Base-by-base conservation (phyloP, 1,140 invertebrate genomes). In the Macrocentrus cingulum region DNA sequence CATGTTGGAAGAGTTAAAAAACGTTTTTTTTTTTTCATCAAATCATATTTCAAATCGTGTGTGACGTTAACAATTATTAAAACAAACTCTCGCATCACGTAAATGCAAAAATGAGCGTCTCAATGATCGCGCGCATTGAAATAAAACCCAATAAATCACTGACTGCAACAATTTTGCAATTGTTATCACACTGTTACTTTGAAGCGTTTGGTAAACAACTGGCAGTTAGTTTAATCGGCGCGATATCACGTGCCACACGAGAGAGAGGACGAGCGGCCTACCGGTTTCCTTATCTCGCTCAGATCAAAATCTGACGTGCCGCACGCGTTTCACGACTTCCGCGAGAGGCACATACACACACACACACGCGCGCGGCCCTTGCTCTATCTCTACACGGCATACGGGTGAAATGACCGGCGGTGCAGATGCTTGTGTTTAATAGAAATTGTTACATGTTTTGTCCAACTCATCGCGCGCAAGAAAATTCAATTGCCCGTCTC, bases 261-360 rank as follows among this genome's bases (percentile, higher is more conserved):
- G 48, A 52, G 49, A 56, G 45, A 49, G 18, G 42, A 29, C 44
- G 46, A 60, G 45, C 11, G 54, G 8, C 37, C 19, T 71, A 71
- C 68, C 69, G 66, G 70, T 72, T 71, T 61, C 61, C 65, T 71
- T 72, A 72, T 72, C 68, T 71, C 59, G 52, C 23, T 58, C 53
- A 54, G 65, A 72, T 72, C 70, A 61, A 72, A 72, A 69, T 72
- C 68, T 67, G 65, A 64, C 66, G 66, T 70, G 66, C 66, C 66
- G 68, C 70, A 69, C 69, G 69, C 65, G 69, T 71, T 70, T 62
- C 61, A 62, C 58, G 57, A 60, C 63, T 62, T 63, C 56, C 59
- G 61, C 54, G 55, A 58, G 42, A 51, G 46, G 46, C 49, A 50
- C 29, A 29, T 52, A 56, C 55, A 42, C 45, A 19, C 48, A 58